A percentile compares a stretch with the other conserved stretches of the same genome.
Evolutionary conservation across 2,797 vertebrate species (phyloP).

Genomic region (Sebastes nivosus): DNA sequence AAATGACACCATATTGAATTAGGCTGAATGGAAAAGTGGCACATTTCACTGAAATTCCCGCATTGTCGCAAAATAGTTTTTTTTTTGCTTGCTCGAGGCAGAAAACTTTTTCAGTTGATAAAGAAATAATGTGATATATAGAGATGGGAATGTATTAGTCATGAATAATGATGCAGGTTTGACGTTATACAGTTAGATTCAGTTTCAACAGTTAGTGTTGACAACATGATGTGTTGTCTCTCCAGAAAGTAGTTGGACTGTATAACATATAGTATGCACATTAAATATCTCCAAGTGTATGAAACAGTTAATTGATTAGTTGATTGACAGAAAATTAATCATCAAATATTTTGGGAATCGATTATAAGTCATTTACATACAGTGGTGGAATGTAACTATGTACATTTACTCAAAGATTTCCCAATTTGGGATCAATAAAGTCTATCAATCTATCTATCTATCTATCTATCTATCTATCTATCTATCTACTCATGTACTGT

Average conservation of each 20-base stretch:
- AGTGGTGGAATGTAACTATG: no score
- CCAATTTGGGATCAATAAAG: no score
- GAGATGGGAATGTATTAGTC: neutral
- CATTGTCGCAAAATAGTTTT: slow-evolving; percentile 26
- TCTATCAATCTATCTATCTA: no score
- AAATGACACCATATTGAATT: slow-evolving; percentile 53
- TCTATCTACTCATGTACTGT: no score
- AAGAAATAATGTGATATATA: slow-evolving; percentile 37
- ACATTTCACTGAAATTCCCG: slow-evolving; percentile 35
- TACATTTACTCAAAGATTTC: no score
- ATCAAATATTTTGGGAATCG: no score
- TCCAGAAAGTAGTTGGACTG: neutral
- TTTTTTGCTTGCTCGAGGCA: slow-evolving; percentile 19
- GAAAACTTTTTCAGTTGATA: slow-evolving; percentile 33
- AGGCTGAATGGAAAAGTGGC: slow-evolving; percentile 33
- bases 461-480: no score
- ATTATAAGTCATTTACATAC: no score
- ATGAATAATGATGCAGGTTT: slow-evolving; percentile 24
- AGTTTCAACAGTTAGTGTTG: neutral
- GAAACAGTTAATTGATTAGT: neutral
- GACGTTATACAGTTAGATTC: slow-evolving; percentile 12
- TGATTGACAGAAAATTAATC: neutral
- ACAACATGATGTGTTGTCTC: neutral
- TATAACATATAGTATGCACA: neutral
- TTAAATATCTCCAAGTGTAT: neutral